These are phyloP conservation scores for Epinotia bilunana DNA, from an alignment of 2,888 invertebrate species.

Conservation along the genomic window DNA sequence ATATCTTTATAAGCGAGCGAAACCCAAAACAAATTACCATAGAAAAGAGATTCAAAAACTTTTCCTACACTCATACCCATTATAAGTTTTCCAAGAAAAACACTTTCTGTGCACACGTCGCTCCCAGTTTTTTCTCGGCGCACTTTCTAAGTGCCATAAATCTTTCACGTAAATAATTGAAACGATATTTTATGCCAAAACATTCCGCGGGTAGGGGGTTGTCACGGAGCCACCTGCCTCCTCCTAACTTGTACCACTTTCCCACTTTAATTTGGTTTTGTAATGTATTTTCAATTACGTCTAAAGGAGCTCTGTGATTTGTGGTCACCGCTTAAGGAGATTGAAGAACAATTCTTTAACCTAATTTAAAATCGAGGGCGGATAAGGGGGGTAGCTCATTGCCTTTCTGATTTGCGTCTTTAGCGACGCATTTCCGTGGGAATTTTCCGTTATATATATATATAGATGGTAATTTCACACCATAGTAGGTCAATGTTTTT, in stretches of 20 bases:
- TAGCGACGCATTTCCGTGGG: slow-evolving; percentile 22
- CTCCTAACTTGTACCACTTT: slow-evolving; percentile 82
- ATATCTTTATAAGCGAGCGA: slow-evolving; percentile 73
- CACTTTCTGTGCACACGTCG: slow-evolving; percentile 84
- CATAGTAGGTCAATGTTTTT: neutral
- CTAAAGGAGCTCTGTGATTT: slow-evolving; percentile 80
- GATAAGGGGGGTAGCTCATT: slow-evolving; percentile 46
- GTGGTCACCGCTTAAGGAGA: slow-evolving; percentile 75
- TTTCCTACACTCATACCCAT: slow-evolving; percentile 82
- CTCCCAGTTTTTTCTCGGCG: slow-evolving; percentile 82
- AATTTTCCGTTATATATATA: slow-evolving; percentile 29
- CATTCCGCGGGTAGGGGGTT: slow-evolving; percentile 80
- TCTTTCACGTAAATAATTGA: slow-evolving; percentile 85
- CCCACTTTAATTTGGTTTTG: slow-evolving; percentile 85
- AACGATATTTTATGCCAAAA: slow-evolving; percentile 86
- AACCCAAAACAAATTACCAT: slow-evolving; percentile 83
- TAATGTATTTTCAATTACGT: slow-evolving; percentile 85
- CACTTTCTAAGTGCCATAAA: slow-evolving; percentile 84
- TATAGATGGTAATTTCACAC: neutral
- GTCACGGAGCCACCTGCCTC: slow-evolving; percentile 78
- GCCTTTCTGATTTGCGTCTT: slow-evolving; percentile 39
- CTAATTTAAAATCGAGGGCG: slow-evolving; percentile 73
- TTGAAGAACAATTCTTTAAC: slow-evolving; percentile 76
- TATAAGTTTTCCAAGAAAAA: slow-evolving; percentile 84
- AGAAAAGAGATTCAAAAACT: slow-evolving; percentile 82